A percentile compares a stretch with the other conserved stretches of the same genome.
These are phyloP conservation scores for Bos taurus DNA, from an alignment of 2,113 vertebrate genomes.

Conservation along the genomic window ARS-UCD2.0 NC_082638.1:5746001-5746500, in stretches of 20 bases:
- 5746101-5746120: not conserved
- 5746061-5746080: fast-evolving
- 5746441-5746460: fast-evolving
- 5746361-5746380: not conserved
- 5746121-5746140: too few relatives aligned
- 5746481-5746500: fast-evolving
- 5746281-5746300: not conserved
- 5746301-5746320: not conserved
- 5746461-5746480: fast-evolving
- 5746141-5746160: too few relatives aligned
- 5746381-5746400: not conserved
- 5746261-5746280: not conserved
- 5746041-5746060: not conserved
- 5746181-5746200: not conserved
- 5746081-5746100: not conserved
- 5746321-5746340: not conserved
- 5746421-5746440: fast-evolving
- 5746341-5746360: not conserved
- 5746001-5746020: not conserved
- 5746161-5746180: not conserved
- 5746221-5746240: not conserved
- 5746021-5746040: not conserved
- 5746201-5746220: not conserved
- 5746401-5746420: not conserved
- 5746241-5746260: not conserved